Percentiles rank a stretch among this genome's conserved stretches.
phyloP scores from a whole-genome alignment of 2,113 vertebrate species.

The Phasianus colchicus region DNA sequence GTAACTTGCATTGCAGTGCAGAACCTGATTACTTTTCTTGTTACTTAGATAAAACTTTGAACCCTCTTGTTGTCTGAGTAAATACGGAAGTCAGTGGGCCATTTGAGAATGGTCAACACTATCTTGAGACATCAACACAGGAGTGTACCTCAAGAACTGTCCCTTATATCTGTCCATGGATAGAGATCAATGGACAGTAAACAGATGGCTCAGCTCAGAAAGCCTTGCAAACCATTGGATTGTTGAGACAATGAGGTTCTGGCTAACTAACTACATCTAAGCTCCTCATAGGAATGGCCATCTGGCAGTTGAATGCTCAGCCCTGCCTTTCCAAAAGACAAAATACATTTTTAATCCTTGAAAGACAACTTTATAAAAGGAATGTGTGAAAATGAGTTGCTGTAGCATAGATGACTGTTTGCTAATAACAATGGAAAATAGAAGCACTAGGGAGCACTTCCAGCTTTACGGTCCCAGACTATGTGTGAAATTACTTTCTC shows the following conservation, averaged over 20 bases:
- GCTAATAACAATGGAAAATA: neutral
- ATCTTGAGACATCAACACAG: neutral
- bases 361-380: neutral
- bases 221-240: neutral
- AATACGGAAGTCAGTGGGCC: neutral
- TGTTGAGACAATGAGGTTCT: neutral
- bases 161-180: neutral
- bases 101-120: neutral
- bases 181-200: neutral
- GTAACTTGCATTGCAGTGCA: neutral
- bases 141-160: neutral
- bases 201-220: conserved; percentile 1
- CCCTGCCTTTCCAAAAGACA: neutral
- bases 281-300: neutral
- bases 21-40: neutral
- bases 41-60: neutral
- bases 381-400: neutral
- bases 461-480: neutral
- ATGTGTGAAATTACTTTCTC: neutral
- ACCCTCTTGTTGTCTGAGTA: rapidly evolving
- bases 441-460: neutral
- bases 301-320: neutral
- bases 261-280: neutral
- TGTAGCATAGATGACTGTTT: neutral
- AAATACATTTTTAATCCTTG: neutral